Evolutionary conservation across 2,113 vertebrate genomes (phyloP).

Genomic region (Puffinus mauretanicus): DNA sequence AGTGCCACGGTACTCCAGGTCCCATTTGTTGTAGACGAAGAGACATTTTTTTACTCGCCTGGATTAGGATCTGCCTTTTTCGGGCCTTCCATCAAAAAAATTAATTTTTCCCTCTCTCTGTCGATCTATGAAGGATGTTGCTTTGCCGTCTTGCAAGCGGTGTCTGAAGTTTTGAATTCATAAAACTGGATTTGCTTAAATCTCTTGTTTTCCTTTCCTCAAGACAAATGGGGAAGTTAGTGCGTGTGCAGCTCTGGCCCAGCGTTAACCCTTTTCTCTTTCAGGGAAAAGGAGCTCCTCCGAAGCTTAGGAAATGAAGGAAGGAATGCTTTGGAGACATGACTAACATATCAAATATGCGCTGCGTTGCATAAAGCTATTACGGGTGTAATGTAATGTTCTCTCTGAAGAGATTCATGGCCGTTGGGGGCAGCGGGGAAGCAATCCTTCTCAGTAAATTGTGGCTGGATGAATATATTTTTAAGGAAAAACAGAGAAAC

Average conservation of each 20-base stretch:
- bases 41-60: background rate
- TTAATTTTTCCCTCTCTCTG: background rate
- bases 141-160: background rate
- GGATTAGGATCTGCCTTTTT: background rate
- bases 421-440: constrained; percentile 32
- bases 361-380: constrained; percentile 40
- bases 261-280: constrained; percentile 8
- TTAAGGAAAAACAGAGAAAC: background rate
- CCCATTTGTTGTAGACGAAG: background rate
- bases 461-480: constrained; percentile 27
- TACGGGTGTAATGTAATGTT: constrained; percentile 54
- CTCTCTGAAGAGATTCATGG: constrained; percentile 61
- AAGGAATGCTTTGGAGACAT: constrained; percentile 21
- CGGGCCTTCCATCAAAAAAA: background rate
- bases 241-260: constrained; percentile 1
- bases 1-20: background rate
- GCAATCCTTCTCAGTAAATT: constrained; percentile 3
- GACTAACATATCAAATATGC: constrained; percentile 13
- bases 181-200: background rate
- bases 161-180: background rate
- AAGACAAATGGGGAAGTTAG: background rate
- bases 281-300: constrained; percentile 1
- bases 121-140: background rate
- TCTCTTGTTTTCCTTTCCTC: background rate
- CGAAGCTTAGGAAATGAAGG: constrained; percentile 29